Percentiles rank a stretch among this genome's conserved stretches.
Evolutionary conservation across 1,140 invertebrate genomes (phyloP).

Genomic region (Drosophila lacteicornis): DNA sequence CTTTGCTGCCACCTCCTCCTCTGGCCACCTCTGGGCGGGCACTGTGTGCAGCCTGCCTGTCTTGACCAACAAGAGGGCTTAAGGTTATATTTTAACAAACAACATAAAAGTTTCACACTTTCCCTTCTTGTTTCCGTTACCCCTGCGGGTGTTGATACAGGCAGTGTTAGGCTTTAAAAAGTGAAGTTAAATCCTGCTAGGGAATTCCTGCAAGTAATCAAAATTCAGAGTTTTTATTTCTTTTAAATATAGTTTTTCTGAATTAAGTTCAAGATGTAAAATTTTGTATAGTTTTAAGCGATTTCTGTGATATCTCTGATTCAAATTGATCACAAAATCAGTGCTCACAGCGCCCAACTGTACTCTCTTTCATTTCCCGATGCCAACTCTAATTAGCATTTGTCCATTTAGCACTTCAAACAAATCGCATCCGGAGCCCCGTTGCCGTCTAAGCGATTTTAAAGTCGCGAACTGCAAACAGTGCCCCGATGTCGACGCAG

Average conservation of each 20-base stretch:
- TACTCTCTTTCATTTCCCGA: background rate
- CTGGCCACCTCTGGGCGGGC: background rate
- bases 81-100: slow-evolving; percentile 72
- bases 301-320: background rate
- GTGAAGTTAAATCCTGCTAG: slow-evolving; percentile 22
- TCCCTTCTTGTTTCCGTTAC: slow-evolving; percentile 28
- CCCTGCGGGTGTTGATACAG: slow-evolving; percentile 34
- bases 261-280: background rate
- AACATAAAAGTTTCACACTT: slow-evolving; percentile 77
- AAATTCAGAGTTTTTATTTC: background rate
- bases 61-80: slow-evolving; percentile 60
- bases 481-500: slow-evolving; percentile 22
- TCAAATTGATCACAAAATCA: background rate
- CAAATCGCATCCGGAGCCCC: slow-evolving; percentile 38
- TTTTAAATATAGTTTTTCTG: background rate
- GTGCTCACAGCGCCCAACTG: background rate
- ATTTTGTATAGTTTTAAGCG: too few species aligned
- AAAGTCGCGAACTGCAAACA: slow-evolving; percentile 55
- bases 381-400: slow-evolving; percentile 55
- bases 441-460: slow-evolving; percentile 59
- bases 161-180: slow-evolving; percentile 23
- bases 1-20: slow-evolving; percentile 24
- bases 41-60: slow-evolving; percentile 12
- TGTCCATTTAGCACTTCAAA: slow-evolving; percentile 39
- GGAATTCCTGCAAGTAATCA: background rate